A percentile compares a stretch with the other conserved stretches of the same genome.
Evolutionary conservation across 2,797 vertebrate genomes (phyloP).

Genomic region (Helicolenus hilgendorfi): DNA sequence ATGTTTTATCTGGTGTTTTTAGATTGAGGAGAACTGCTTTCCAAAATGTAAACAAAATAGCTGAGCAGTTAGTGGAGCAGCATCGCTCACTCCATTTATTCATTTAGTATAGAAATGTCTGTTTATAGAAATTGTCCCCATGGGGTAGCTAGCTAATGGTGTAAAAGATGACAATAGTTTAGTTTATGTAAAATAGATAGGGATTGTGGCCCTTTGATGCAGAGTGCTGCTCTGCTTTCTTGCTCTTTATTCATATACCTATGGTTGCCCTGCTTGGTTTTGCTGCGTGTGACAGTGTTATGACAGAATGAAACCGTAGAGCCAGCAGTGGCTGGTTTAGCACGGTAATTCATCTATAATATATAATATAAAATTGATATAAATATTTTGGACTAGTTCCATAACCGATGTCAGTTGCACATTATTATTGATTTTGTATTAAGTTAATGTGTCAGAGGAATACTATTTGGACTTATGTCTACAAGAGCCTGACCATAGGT

Average conservation of each 20-base stretch:
- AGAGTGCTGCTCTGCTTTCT: neutral
- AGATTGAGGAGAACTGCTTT: constrained; percentile 18
- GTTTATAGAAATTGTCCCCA: constrained; percentile 1
- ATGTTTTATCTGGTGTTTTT: constrained; percentile 5
- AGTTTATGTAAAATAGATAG: neutral
- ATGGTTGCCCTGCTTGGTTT: neutral
- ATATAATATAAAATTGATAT: no score
- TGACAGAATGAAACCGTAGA: neutral
- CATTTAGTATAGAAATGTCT: neutral
- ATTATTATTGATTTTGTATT: neutral
- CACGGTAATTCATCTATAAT: neutral
- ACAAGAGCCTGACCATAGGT: neutral
- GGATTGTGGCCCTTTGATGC: neutral
- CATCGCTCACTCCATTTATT: neutral
- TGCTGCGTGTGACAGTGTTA: neutral
- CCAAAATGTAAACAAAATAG: constrained; percentile 26
- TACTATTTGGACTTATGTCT: neutral
- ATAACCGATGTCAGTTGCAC: neutral
- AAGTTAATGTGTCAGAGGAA: neutral
- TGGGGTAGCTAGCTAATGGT: neutral
- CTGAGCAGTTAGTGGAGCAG: neutral
- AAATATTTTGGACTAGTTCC: neutral
- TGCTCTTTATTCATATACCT: neutral
- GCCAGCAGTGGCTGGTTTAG: neutral
- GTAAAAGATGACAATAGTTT: neutral